Percentiles rank a stretch among this genome's conserved stretches.
Conservation (phyloP, 2,888 invertebrate genomes). For the Zygaena filipendulae region DNA sequence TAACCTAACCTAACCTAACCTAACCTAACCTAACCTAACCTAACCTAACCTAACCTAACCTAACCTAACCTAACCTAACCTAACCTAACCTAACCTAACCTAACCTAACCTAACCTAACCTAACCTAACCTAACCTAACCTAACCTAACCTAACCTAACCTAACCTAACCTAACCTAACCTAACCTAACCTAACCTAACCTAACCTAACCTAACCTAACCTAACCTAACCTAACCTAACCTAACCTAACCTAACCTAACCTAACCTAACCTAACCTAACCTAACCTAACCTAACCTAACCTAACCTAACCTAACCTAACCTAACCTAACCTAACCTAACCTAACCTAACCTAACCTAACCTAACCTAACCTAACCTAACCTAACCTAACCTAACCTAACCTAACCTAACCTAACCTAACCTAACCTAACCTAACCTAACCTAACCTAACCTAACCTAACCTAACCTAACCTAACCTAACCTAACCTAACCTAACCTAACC, state of each 20-base stretch:
- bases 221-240: constrained; percentile 4
- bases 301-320: constrained; percentile 4
- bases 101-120: constrained; percentile 10
- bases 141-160: constrained; percentile 4
- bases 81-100: constrained; percentile 8
- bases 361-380: constrained; percentile 4
- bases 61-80: constrained; percentile 11
- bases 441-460: constrained; percentile 4
- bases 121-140: constrained; percentile 7
- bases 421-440: constrained; percentile 4
- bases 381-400: constrained; percentile 4
- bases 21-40: constrained; percentile 9
- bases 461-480: constrained; percentile 4
- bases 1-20: constrained; percentile 9
- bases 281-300: constrained; percentile 4
- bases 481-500: constrained; percentile 4
- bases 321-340: constrained; percentile 4
- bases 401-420: constrained; percentile 4
- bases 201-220: constrained; percentile 4
- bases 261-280: constrained; percentile 4
- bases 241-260: constrained; percentile 4
- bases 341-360: constrained; percentile 4
- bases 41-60: constrained; percentile 10
- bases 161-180: constrained; percentile 4
- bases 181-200: constrained; percentile 4